Conservation (phyloP, 2,113 vertebrate species). For the Pelmatolapia mariae region DNA sequence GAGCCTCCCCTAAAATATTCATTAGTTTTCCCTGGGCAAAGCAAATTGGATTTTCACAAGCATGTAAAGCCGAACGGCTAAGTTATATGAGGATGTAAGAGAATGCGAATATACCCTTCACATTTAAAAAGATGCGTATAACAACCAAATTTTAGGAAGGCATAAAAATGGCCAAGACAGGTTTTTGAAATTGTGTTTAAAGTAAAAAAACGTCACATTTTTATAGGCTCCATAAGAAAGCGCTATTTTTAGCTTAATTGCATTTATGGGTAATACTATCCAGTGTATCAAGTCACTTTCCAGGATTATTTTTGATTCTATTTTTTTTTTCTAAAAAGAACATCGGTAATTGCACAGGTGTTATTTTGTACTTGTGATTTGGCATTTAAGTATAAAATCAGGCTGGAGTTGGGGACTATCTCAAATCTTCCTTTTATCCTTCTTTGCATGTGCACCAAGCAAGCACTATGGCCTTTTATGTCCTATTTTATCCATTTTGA, state of each 20-base stretch:
- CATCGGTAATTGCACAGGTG: not conserved
- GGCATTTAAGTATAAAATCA: not conserved
- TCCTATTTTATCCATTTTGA: not conserved
- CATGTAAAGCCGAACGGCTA: not conserved
- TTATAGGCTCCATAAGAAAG: not conserved
- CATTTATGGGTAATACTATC: not conserved
- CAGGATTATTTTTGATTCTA: not conserved
- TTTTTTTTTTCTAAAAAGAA: not conserved
- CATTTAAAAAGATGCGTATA: not conserved
- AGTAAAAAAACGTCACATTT: not conserved
- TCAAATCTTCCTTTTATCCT: not conserved
- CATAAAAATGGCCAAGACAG: not conserved
- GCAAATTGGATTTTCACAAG: not conserved
- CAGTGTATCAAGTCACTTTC: not conserved
- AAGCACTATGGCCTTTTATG: not conserved
- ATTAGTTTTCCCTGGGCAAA: not conserved
- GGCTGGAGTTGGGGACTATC: not conserved
- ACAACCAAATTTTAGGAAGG: not conserved
- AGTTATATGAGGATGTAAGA: not conserved
- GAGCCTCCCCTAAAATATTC: not conserved
- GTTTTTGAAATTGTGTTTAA: not conserved
- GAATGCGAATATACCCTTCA: not conserved
- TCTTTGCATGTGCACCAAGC: not conserved
- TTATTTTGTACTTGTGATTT: not conserved
- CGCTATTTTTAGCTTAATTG: not conserved